A percentile compares a stretch with the other conserved stretches of the same genome.
Conservation (phyloP, 92 coral and sea anemone genomes). For the Diadumene lineata region DNA sequence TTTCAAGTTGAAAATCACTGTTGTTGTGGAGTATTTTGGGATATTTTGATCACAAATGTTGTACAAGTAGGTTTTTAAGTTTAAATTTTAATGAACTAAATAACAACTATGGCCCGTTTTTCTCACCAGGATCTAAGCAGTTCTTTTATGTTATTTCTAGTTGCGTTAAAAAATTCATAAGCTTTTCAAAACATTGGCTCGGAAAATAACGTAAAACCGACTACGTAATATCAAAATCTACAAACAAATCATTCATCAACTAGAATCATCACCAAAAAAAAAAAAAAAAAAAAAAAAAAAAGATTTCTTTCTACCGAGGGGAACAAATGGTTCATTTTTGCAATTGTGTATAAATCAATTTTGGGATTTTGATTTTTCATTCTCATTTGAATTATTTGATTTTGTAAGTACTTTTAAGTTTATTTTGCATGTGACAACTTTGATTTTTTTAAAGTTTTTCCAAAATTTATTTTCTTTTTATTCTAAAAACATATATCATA, state of each 20-base stretch:
- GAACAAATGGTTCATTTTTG: no score
- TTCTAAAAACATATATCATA: no score
- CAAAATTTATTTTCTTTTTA: no score
- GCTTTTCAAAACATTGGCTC: conserved; percentile 39
- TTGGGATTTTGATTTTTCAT: no score
- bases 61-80: conserved; percentile 14
- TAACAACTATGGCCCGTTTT: conserved; percentile 14
- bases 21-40: not conserved
- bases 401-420: no score
- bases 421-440: no score
- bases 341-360: no score
- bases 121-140: conserved; percentile 1
- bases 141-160: conserved; percentile 7
- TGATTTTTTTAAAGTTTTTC: no score
- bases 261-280: conserved; percentile 2
- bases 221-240: not conserved
- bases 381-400: no score
- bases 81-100: conserved; percentile 16
- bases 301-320: not conserved
- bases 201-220: not conserved
- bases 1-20: not conserved
- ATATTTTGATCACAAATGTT: conserved; percentile 30
- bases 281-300: not conserved
- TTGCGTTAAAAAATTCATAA: conserved; percentile 19
- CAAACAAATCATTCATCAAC: not conserved